Conservation (phyloP, 1,140 invertebrate genomes). For the Coptotermes formosanus region DNA sequence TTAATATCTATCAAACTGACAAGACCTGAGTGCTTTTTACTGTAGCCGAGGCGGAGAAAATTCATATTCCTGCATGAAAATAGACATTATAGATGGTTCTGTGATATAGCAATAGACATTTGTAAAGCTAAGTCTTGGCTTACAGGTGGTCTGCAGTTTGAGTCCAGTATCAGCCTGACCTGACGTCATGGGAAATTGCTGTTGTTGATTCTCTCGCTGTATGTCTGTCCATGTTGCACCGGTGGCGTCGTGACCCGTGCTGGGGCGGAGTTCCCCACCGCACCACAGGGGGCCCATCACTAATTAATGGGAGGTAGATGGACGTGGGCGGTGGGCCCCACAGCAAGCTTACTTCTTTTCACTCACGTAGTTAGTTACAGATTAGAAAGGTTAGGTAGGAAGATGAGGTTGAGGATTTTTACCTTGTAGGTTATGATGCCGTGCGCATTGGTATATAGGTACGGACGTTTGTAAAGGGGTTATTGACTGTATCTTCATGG, state of each 20-base stretch:
- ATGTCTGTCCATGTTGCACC: background rate
- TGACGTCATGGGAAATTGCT: constrained; percentile 10
- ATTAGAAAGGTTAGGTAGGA: too few relatives aligned
- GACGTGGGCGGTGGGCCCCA: background rate
- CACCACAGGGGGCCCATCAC: background rate
- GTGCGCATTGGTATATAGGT: too few relatives aligned
- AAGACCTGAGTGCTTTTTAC: background rate
- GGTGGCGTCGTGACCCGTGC: background rate
- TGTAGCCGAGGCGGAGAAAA: background rate
- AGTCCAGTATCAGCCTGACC: background rate
- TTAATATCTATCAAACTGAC: background rate
- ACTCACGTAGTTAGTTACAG: background rate
- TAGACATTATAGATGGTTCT: background rate
- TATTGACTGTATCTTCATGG: too few relatives aligned
- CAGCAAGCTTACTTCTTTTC: background rate
- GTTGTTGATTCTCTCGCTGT: constrained; percentile 4
- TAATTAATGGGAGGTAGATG: constrained; percentile 10
- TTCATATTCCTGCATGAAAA: background rate
- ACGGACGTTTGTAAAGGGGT: too few relatives aligned
- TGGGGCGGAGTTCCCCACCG: background rate
- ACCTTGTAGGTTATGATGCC: too few relatives aligned
- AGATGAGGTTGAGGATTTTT: too few relatives aligned
- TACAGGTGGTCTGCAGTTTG: background rate
- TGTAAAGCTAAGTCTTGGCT: background rate
- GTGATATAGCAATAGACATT: background rate